phyloP scores from a whole-genome alignment of 2,113 vertebrate species.

The Calonectris borealis region DNA sequence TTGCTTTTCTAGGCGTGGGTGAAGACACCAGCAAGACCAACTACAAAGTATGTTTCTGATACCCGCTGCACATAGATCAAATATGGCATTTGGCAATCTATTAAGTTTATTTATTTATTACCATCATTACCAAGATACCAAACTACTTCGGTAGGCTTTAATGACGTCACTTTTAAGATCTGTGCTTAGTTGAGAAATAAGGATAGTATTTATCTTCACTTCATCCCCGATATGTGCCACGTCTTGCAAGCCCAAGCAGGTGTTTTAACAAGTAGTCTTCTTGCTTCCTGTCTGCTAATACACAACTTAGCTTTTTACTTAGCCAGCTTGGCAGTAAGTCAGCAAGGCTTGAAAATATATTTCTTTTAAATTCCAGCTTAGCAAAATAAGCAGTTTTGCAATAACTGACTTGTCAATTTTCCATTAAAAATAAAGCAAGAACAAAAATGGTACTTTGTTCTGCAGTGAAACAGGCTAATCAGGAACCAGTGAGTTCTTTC shows the following conservation, averaged over 20 bases:
- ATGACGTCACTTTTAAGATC: not conserved
- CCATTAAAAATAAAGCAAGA: constrained; percentile 33
- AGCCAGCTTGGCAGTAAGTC: not conserved
- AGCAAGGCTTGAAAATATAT: not conserved
- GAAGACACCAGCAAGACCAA: not conserved
- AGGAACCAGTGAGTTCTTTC: not conserved
- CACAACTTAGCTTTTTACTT: not conserved
- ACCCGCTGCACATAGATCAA: not conserved
- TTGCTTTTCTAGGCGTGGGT: not conserved
- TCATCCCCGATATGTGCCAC: not conserved
- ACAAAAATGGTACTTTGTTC: not conserved
- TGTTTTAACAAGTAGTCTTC: not conserved
- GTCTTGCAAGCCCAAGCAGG: not conserved
- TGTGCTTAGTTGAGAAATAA: not conserved
- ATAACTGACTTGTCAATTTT: constrained; percentile 4
- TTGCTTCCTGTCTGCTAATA: not conserved
- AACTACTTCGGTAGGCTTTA: not conserved
- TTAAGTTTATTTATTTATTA: not conserved
- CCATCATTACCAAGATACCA: not conserved
- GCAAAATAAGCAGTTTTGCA: not conserved
- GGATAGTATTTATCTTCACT: not conserved
- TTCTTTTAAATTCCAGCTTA: not conserved
- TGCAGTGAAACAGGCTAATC: not conserved
- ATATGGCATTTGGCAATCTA: not conserved
- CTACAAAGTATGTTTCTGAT: not conserved